Base-by-base conservation (phyloP, 2,888 invertebrate species). In the Spisula subtruncata region DNA sequence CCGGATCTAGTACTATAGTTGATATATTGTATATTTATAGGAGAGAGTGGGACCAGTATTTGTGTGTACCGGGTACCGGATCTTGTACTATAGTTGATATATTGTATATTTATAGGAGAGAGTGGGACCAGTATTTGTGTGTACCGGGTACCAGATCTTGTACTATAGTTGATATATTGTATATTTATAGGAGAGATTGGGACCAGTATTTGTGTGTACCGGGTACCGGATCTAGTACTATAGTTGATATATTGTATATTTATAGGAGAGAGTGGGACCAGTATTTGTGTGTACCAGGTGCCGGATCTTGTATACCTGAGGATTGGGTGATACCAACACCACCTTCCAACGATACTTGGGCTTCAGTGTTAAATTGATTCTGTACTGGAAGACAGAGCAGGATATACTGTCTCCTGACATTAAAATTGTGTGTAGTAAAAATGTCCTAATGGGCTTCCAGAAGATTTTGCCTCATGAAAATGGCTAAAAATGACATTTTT, bases 251-350 rank as follows among this genome's bases (percentile, higher is more conserved):
- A 25, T 35, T 75, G 5, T 81, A 18, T 81, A n/a, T 79, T 60
- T 97, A 20, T 93, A 97, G 97, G 94, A 94, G 95, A 92, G 96
- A 96, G n/a, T 97, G 97, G 97, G 97, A 97, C 93, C 96, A 96
- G 88, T 97, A 96, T 93, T 94, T 97, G 20, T 97, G 96, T 35
- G 94, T 96, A 46, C 97, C 97, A 88, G 95, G 94, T 10, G 97
- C 94, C 0, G 98, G 98, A 6, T 97, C 98, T 5, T 95, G 97
- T 32, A 97, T 98, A 92, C 98, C 98, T 14, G 94, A 98, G 54
- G 98, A 98, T 0, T 98, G 98, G 98, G 97, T 98, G 32, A 95
- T 98, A 56, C 98, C 98, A 60, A 96, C 97, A 87, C 96, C 96
- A 90, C 97, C 97, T 51, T 96, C 97, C 51, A 97, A 97, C 87